phyloP scores from a whole-genome alignment of 2,113 vertebrate genomes.

The Dascyllus trimaculatus region DNA sequence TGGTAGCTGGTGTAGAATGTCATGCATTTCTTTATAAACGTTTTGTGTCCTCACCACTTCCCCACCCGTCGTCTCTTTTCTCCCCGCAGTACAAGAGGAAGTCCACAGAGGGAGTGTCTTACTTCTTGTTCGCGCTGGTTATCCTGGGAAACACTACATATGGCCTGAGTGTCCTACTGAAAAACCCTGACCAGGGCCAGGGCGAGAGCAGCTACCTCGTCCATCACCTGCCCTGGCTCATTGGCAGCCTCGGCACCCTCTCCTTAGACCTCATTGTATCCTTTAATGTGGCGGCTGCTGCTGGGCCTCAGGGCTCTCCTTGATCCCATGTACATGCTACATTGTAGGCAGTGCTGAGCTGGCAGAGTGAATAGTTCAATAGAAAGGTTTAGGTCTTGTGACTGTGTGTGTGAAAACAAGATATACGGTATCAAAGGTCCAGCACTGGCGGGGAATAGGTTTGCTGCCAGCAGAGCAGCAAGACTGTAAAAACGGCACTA shows the following conservation, averaged over 20 bases:
- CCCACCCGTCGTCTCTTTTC: not conserved
- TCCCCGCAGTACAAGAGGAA: constrained; percentile 85
- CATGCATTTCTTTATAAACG: not conserved
- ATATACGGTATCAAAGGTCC: constrained; percentile 13
- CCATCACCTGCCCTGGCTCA: constrained; percentile 96
- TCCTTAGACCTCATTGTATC: constrained; percentile 90
- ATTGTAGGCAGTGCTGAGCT: constrained; percentile 33
- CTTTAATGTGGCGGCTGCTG: constrained; percentile 55
- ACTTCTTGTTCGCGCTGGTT: constrained; percentile 92
- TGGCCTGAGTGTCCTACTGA: constrained; percentile 91
- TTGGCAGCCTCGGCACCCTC: constrained; percentile 95
- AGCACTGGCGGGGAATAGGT: not conserved
- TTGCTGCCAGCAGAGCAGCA: not conserved
- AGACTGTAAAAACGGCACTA: not conserved
- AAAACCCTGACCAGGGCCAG: constrained; percentile 89
- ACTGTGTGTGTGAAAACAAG: constrained; percentile 5
- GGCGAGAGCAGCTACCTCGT: constrained; percentile 87
- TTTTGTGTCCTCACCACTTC: not conserved
- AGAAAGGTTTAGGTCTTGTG: constrained; percentile 18
- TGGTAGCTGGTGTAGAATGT: not conserved
- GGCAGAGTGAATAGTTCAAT: constrained; percentile 6
- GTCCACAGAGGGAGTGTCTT: constrained; percentile 92
- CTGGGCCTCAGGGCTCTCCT: constrained; percentile 4
- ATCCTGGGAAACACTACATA: constrained; percentile 94
- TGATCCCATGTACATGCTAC: constrained; percentile 34